Evolutionary conservation across 1,140 invertebrate species (phyloP).

Genomic region (Drosophila nigromelanica): DNA sequence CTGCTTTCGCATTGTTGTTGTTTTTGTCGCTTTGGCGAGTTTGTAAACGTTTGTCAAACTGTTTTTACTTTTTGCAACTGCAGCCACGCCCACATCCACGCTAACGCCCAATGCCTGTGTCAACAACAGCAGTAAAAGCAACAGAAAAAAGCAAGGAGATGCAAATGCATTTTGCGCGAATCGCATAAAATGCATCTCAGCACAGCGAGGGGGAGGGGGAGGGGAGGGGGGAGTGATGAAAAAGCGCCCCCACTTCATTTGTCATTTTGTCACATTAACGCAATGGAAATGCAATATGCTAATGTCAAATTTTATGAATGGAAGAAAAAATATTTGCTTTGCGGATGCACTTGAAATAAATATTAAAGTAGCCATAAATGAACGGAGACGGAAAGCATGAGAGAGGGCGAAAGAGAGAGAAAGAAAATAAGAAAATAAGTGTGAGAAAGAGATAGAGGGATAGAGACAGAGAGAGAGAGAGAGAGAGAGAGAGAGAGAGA

Average conservation of each 20-base stretch:
- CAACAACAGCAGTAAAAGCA: conserved; percentile 32
- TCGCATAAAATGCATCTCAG: conserved; percentile 60
- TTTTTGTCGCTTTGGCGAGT: conserved; percentile 60
- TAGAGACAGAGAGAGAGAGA: background rate
- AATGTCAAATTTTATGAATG: conserved; percentile 81
- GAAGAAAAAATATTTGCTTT: conserved; percentile 65
- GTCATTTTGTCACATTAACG: conserved; percentile 82
- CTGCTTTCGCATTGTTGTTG: conserved; percentile 40
- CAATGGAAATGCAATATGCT: conserved; percentile 82
- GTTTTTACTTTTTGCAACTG: conserved; percentile 69
- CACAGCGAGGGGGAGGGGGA: background rate
- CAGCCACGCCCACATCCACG: conserved; percentile 7
- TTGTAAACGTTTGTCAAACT: conserved; percentile 80
- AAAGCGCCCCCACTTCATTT: conserved; percentile 64
- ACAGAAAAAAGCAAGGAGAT: conserved; percentile 34
- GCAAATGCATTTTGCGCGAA: conserved; percentile 72
- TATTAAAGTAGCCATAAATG: conserved; percentile 44
- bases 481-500: background rate
- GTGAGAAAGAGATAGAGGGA: background rate
- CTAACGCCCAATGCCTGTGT: conserved; percentile 17
- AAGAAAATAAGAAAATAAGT: background rate
- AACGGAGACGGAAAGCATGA: background rate
- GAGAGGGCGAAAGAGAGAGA: background rate
- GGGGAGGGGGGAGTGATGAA: background rate
- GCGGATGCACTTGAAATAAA: conserved; percentile 42